Evolutionary conservation across 1,140 invertebrate species (phyloP).

Genomic region (Papilio helenus): DNA sequence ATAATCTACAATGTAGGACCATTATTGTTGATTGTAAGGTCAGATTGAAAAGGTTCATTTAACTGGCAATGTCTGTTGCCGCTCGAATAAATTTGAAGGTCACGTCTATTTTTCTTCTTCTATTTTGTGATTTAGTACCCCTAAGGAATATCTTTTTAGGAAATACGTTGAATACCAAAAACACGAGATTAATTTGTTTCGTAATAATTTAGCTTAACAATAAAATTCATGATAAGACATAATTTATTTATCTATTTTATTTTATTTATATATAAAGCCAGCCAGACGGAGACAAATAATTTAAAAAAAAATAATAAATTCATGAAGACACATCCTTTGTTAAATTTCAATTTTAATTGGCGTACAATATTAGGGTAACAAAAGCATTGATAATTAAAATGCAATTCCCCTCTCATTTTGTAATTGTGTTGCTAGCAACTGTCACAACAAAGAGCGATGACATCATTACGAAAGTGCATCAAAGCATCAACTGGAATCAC

Average conservation of each 20-base stretch:
- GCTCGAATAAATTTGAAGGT: conserved; percentile 32
- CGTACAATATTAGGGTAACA: neutral
- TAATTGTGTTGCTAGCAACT: conserved; percentile 9
- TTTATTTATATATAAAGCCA: too few species aligned
- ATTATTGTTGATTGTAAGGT: conserved; percentile 37
- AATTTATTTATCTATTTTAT: too few species aligned
- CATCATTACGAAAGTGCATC: conserved; percentile 10
- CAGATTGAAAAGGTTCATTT: conserved; percentile 37
- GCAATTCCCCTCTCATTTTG: neutral
- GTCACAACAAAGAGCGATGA: conserved; percentile 23
- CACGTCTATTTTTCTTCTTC: conserved; percentile 1
- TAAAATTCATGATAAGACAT: too few species aligned
- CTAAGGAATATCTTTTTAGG: conserved; percentile 2
- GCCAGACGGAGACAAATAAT: too few species aligned
- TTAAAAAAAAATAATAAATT: too few species aligned
- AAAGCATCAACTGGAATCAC: neutral
- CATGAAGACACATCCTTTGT: neutral
- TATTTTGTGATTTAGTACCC: neutral
- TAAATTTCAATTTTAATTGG: neutral
- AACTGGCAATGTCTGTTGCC: conserved; percentile 31
- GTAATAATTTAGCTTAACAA: neutral
- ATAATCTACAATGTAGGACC: conserved; percentile 29
- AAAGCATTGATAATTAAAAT: conserved; percentile 19
- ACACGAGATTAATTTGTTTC: neutral
- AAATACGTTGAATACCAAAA: neutral